Evolutionary conservation across 2,888 invertebrate species (phyloP), one percentile per base, ranked within the genome.

Genomic region (Tiliacea aurago): DNA sequence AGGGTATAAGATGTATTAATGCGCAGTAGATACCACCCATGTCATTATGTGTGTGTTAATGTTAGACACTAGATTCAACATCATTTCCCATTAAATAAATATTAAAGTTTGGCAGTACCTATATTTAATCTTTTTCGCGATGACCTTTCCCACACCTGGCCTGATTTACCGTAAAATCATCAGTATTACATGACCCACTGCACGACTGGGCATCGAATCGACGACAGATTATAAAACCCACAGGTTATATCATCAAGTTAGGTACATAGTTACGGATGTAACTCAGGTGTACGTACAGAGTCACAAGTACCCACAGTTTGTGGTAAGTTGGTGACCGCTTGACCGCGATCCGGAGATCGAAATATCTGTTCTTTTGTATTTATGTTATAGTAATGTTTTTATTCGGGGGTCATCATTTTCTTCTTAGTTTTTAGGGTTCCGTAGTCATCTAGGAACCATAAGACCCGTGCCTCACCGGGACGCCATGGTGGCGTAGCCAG

Each of bases 271-370:
- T 72, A 66, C 82, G 69, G 53, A 66, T 73, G 73, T 69, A 72
- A 61, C 28, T 79, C 41, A 61, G 51, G 20, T 63, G 47, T 55
- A 2, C 28, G 23, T 61, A 47, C 56, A 45, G 41, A 74, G 4
- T 9, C 28, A 41, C 69, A 45, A 59, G 65, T 66, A 59, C 51
- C 53, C 65, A 73, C 70, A 45, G 37, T 49, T 68, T 66, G 64
- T 65, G 55, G 45, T 68, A 11, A 68, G 28, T 41, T 43, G n/a
- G 41, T 77, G 81, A 80, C 82, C 84, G 76, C 77, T 69, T 87
- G 83, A 83, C 87, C 86, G 81, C 74, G 56, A 43, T 76, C 23
- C 47, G 23, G 33, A 41, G 45, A 47, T 20, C 49, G 2, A 73
- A 47, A 62, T 70, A 13, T 68, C 9, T 23, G 53, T 61, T 68